phyloP scores from a whole-genome alignment of 2,797 vertebrate species.

The Leptodactylus fallax region DNA sequence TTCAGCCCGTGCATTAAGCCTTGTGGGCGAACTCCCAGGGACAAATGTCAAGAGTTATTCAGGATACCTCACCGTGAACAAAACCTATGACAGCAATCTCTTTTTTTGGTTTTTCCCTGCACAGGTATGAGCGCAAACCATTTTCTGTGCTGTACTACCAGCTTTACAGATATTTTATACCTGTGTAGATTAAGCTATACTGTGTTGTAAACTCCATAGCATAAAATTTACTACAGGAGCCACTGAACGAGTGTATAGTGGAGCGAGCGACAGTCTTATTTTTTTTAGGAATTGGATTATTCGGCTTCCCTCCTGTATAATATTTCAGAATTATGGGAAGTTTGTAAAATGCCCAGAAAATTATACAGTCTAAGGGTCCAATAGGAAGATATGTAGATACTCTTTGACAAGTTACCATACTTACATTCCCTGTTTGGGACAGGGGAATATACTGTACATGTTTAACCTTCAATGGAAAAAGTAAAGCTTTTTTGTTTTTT shows the following conservation, averaged over 20 bases:
- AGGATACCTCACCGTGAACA: constrained; percentile 83
- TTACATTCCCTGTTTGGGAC: no score
- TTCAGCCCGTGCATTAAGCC: constrained; percentile 81
- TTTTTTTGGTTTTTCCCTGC: constrained; percentile 91
- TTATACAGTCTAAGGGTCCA: no score
- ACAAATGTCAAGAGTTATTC: constrained; percentile 80
- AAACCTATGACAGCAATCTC: constrained; percentile 86
- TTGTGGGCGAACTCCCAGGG: constrained; percentile 78
- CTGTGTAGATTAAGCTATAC: no score
- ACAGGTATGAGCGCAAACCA: constrained; percentile 67
- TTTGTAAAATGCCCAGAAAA: no score
- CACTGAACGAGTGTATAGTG: background rate
- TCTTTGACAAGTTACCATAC: no score
- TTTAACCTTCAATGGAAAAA: no score
- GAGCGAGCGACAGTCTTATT: background rate
- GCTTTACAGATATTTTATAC: background rate
- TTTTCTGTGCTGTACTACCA: background rate
- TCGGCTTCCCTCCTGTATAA: background rate
- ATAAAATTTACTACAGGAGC: background rate
- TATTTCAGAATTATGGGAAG: no score
- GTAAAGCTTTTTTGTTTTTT: no score
- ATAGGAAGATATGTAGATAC: no score
- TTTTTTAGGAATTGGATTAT: background rate
- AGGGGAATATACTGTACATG: no score
- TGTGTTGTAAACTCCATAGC: no score